Conservation (phyloP, 1,140 invertebrate genomes). For the Drosophila jambulina region DNA sequence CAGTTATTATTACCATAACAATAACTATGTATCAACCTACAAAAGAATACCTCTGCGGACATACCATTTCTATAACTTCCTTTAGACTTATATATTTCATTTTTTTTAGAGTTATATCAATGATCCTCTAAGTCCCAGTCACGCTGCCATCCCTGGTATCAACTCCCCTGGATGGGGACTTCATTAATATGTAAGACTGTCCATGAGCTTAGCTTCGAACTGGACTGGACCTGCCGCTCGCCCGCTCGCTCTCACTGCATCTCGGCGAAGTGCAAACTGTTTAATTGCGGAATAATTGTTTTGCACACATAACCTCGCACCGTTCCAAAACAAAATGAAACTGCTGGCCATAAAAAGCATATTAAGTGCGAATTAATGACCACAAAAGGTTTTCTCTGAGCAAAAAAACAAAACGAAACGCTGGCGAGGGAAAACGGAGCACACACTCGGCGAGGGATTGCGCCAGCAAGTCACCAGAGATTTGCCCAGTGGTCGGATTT, state of each 20-base stretch:
- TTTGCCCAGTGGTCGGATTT: conserved; percentile 31
- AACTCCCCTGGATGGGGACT: conserved; percentile 27
- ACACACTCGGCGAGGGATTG: conserved; percentile 53
- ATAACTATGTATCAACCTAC: too few relatives aligned
- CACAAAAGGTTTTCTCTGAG: conserved; percentile 71
- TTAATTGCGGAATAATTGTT: conserved; percentile 85
- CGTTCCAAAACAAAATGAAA: conserved; percentile 72
- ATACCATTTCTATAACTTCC: not conserved
- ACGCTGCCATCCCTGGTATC: conserved; percentile 32
- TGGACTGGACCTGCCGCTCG: conserved; percentile 32
- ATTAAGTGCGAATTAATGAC: conserved; percentile 84
- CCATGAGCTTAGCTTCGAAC: conserved; percentile 45
- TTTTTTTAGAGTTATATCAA: not conserved
- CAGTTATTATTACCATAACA: too few relatives aligned
- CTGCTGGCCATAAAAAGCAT: conserved; percentile 78
- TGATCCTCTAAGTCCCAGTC: conserved; percentile 5
- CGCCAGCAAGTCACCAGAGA: conserved; percentile 55
- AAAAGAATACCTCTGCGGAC: not conserved
- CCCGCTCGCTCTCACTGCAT: conserved; percentile 7
- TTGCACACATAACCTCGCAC: conserved; percentile 83
- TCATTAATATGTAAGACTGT: conserved; percentile 74
- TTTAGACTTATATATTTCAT: not conserved
- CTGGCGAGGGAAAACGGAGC: conserved; percentile 38
- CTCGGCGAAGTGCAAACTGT: conserved; percentile 76
- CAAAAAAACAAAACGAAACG: not conserved